Conservation (phyloP, 2,888 invertebrate species). For the Epinotia bilunana region DNA sequence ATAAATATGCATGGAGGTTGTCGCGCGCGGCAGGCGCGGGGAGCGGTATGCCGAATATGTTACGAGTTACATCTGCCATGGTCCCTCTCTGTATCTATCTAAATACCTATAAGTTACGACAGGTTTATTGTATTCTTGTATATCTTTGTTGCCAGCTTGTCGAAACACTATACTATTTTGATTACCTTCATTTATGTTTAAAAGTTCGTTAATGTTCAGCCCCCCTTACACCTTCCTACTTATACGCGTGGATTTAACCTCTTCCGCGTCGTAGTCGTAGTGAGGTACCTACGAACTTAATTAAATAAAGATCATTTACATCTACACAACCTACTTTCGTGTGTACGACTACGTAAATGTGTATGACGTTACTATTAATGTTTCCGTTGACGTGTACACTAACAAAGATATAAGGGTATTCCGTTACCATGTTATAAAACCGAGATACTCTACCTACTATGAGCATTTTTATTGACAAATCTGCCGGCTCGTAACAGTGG, state of each 20-base stretch:
- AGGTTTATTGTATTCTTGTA: not conserved
- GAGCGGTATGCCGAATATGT: constrained; percentile 30
- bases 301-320: not conserved
- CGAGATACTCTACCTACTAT: not conserved
- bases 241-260: not conserved
- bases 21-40: constrained; percentile 43
- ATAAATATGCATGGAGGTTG: constrained; percentile 66
- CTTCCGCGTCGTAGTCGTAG: not conserved
- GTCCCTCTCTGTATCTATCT: constrained; percentile 1
- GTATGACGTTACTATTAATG: not conserved
- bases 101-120: not conserved
- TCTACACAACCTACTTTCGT: not conserved
- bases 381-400: not conserved
- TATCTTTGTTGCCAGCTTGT: not conserved
- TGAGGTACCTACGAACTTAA: not conserved
- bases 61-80: constrained; percentile 20
- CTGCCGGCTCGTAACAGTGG: constrained; percentile 24
- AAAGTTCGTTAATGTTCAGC: not conserved
- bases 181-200: not conserved
- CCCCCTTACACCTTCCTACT: not conserved
- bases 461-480: constrained; percentile 37
- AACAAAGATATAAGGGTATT: constrained; percentile 6
- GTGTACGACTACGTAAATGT: not conserved
- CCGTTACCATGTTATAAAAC: constrained; percentile 4
- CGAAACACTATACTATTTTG: not conserved